Evolutionary conservation across 1,140 invertebrate genomes (phyloP).

Genomic region (Lepidotrigona ventralis): DNA sequence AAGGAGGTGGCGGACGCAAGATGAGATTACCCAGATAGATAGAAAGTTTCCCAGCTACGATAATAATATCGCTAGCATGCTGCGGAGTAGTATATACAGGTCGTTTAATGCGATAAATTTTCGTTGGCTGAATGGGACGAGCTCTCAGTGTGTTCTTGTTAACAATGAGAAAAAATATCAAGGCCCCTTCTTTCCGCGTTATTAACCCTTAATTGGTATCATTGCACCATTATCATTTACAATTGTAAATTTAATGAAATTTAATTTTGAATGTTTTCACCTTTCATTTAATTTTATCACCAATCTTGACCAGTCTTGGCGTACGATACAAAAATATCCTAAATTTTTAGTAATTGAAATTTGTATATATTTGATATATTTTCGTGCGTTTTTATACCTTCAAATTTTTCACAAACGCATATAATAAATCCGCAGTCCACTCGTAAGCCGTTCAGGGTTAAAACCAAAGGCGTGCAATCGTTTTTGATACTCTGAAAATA

Average conservation of each 20-base stretch:
- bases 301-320: no score
- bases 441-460: background rate
- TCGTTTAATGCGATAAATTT: conserved; percentile 47
- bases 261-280: no score
- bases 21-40: conserved; percentile 63
- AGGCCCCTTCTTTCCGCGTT: background rate
- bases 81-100: conserved; percentile 17
- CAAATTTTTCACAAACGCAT: no score
- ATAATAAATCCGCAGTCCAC: no score
- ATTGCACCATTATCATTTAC: no score
- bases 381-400: no score
- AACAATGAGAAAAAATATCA: conserved; percentile 3
- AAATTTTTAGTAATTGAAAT: no score
- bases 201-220: background rate
- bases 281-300: no score
- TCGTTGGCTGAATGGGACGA: conserved; percentile 38
- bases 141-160: background rate
- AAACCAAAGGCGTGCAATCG: conserved; percentile 1
- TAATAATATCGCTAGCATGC: conserved; percentile 57
- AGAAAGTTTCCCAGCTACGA: conserved; percentile 50
- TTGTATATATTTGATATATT: no score
- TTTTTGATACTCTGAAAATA: conserved; percentile 4
- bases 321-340: no score
- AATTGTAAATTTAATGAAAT: no score
- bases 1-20: conserved; percentile 47